A percentile compares a stretch with the other conserved stretches of the same genome.
These are phyloP conservation scores for Neotoxoptera formosana DNA, from an alignment of 1,140 invertebrate genomes.

Conservation along the genomic window DNA sequence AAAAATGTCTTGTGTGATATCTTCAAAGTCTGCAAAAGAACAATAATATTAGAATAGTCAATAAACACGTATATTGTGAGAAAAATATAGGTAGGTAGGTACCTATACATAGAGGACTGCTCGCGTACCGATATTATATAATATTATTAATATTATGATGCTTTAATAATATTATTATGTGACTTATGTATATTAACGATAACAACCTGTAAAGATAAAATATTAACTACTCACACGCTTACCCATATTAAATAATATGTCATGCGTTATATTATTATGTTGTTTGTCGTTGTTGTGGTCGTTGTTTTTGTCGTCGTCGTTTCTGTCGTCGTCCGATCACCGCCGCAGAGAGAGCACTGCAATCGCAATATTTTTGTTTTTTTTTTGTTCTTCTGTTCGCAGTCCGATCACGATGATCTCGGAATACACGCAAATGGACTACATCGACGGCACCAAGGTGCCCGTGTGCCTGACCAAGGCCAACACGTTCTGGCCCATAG, in stretches of 20 bases:
- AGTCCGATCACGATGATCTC: slow-evolving; percentile 82
- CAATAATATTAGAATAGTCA: no score
- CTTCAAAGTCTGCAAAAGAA: not conserved
- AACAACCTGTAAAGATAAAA: not conserved
- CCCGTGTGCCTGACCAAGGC: slow-evolving; percentile 79
- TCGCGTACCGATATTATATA: not conserved
- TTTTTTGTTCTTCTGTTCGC: slow-evolving; percentile 61
- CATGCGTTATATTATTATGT: not conserved
- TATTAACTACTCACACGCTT: not conserved
- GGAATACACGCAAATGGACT: slow-evolving; percentile 73
- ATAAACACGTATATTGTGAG: no score
- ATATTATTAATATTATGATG: not conserved
- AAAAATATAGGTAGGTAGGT: not conserved
- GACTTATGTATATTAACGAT: not conserved
- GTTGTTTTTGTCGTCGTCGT: not conserved
- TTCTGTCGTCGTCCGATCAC: not conserved
- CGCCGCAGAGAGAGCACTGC: not conserved
- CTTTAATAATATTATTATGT: not conserved
- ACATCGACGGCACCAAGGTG: slow-evolving; percentile 74
- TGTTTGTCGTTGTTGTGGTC: not conserved
- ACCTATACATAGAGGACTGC: no score
- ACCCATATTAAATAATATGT: not conserved
- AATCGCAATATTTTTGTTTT: slow-evolving; percentile 10
- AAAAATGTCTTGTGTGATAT: no score
- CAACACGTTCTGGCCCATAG: slow-evolving; percentile 74